Percentiles rank a stretch among this genome's conserved stretches.
These are phyloP conservation scores for Orchestes rusci DNA, from an alignment of 2,888 invertebrate species.

Conservation along the genomic window DNA sequence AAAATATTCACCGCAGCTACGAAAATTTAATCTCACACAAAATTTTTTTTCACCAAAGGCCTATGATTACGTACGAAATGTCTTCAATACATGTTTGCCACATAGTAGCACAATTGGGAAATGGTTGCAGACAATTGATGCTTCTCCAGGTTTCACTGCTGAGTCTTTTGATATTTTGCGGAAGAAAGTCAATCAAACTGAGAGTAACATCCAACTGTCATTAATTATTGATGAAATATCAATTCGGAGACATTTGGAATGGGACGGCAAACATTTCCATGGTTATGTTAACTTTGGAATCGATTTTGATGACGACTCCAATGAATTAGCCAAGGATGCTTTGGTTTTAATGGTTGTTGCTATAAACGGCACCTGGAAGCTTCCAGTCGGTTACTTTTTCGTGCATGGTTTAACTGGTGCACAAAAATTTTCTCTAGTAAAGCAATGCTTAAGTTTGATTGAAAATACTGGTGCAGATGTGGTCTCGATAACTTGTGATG, in stretches of 20 bases:
- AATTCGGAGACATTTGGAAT: conserved; percentile 30
- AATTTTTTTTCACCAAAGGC: conserved; percentile 28
- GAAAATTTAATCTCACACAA: conserved; percentile 22
- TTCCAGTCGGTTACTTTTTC: conserved; percentile 32
- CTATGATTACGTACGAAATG: conserved; percentile 35
- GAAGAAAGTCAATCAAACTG: conserved; percentile 12
- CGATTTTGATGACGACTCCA: conserved; percentile 25
- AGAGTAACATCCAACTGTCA: too few species aligned
- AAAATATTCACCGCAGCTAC: conserved; percentile 17
- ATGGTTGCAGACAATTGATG: conserved; percentile 35
- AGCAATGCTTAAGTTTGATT: conserved; percentile 24
- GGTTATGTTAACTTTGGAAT: conserved; percentile 33
- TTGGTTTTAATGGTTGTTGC: conserved; percentile 30
- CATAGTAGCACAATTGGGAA: conserved; percentile 32
- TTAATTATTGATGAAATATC: conserved; percentile 33
- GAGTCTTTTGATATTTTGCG: conserved; percentile 28
- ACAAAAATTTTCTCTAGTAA: conserved; percentile 28
- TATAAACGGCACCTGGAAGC: conserved; percentile 30
- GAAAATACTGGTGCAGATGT: conserved; percentile 26
- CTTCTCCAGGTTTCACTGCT: conserved; percentile 34
- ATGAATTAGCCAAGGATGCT: conserved; percentile 28
- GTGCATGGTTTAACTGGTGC: conserved; percentile 28
- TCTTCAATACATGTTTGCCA: conserved; percentile 33
- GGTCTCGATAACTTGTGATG: conserved; percentile 32
- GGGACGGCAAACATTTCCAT: conserved; percentile 32